phyloP scores from a whole-genome alignment of 2,888 invertebrate species.

The Clitarchus hookeri region DNA sequence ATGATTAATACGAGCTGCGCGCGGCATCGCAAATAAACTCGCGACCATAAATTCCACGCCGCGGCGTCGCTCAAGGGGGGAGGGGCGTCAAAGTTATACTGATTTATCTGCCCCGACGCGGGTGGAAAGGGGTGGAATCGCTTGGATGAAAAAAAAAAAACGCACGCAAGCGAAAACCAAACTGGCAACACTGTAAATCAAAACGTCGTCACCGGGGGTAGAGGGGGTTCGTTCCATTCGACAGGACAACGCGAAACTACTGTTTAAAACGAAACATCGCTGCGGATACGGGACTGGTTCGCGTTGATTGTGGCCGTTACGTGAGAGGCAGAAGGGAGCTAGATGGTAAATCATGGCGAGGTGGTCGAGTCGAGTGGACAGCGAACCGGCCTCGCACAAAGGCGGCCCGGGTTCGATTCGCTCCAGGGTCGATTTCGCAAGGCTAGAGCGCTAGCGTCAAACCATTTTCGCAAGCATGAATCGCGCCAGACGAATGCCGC shows the following conservation, averaged over 20 bases:
- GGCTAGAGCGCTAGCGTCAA: no score
- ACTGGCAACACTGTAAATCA: background rate
- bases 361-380: no score
- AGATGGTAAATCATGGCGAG: no score
- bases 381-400: no score
- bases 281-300: background rate
- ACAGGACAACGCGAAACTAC: background rate
- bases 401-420: no score
- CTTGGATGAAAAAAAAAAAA: background rate
- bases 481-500: no score
- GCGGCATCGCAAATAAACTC: slow-evolving; percentile 18
- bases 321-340: no score
- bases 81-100: background rate
- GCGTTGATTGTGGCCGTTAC: background rate
- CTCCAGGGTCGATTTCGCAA: no score
- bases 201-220: background rate
- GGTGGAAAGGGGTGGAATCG: background rate
- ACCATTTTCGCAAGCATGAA: no score
- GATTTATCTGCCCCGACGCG: background rate
- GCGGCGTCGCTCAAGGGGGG: background rate
- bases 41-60: slow-evolving; percentile 22
- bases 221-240: background rate
- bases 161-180: background rate
- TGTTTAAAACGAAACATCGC: background rate
- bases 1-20: background rate